Evolutionary conservation across 2,888 invertebrate species (phyloP).

Genomic region (Synergus itoensis): DNA sequence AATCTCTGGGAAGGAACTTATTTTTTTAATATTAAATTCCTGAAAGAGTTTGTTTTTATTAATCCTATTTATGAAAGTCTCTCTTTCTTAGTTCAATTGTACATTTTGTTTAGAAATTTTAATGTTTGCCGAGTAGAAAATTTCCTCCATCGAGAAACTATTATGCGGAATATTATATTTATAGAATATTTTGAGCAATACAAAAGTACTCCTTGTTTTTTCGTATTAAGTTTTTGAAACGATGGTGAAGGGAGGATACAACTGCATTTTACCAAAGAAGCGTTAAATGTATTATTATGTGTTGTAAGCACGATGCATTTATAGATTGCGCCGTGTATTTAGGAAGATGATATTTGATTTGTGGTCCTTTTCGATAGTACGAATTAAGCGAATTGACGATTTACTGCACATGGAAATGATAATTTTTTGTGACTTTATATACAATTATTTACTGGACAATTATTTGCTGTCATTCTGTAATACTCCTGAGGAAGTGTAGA

Average conservation of each 20-base stretch:
- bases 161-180: background rate
- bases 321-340: background rate
- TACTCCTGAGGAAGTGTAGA: constrained; percentile 11
- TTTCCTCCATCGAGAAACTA: background rate
- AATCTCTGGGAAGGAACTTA: background rate
- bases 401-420: constrained; percentile 34
- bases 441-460: constrained; percentile 21
- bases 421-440: constrained; percentile 20
- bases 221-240: background rate
- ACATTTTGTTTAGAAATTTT: background rate
- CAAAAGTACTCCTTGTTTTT: background rate
- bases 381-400: constrained; percentile 24
- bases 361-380: constrained; percentile 1
- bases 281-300: constrained; percentile 6
- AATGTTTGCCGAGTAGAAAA: background rate
- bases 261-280: constrained; percentile 35
- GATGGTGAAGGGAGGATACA: constrained; percentile 9
- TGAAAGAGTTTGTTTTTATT: background rate
- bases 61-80: background rate
- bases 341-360: background rate
- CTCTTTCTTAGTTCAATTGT: constrained; percentile 2
- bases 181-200: background rate
- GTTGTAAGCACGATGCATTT: constrained; percentile 10
- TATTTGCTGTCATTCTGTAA: constrained; percentile 2
- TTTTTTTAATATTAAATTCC: background rate